phyloP scores from a whole-genome alignment of 2,797 vertebrate genomes.

The Spinus olivaceus region DNA sequence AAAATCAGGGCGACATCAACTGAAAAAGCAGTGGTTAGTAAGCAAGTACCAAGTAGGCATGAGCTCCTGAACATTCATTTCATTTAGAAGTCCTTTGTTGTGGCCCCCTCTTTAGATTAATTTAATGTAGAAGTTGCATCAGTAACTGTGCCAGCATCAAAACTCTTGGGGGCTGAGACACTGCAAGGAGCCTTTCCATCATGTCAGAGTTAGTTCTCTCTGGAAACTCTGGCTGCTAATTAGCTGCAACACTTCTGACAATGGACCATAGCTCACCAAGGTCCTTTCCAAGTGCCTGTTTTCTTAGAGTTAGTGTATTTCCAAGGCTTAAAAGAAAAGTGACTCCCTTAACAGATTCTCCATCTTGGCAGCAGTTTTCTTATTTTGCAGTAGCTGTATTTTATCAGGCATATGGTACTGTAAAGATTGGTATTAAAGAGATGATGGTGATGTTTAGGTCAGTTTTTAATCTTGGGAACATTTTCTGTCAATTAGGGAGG shows the following conservation, averaged over 20 bases:
- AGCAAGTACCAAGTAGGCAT: not conserved
- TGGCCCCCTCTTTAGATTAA: conserved; percentile 39
- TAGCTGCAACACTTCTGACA: conserved; percentile 19
- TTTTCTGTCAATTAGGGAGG: not conserved
- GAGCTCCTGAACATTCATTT: not conserved
- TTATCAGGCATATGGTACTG: not conserved
- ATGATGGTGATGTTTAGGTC: not conserved
- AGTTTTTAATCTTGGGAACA: not conserved
- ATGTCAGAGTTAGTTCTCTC: not conserved
- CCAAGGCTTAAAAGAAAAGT: not conserved
- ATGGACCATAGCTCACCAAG: not conserved
- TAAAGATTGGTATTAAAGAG: not conserved
- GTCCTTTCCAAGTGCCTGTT: not conserved
- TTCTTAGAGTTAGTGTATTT: conserved; percentile 1
- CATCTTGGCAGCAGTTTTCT: not conserved
- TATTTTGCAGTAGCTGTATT: not conserved
- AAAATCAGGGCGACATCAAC: not conserved
- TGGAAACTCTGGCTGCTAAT: conserved; percentile 41
- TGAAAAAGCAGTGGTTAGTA: not conserved
- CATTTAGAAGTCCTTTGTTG: not conserved
- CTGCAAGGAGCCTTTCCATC: conserved; percentile 4
- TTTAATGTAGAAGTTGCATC: conserved; percentile 40
- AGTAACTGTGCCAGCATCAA: conserved; percentile 44
- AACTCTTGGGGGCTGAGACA: not conserved
- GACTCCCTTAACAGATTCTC: not conserved